These are phyloP conservation scores for Pipistrellus kuhlii DNA, from an alignment of 2,797 vertebrate genomes.

Conservation along the genomic window DNA sequence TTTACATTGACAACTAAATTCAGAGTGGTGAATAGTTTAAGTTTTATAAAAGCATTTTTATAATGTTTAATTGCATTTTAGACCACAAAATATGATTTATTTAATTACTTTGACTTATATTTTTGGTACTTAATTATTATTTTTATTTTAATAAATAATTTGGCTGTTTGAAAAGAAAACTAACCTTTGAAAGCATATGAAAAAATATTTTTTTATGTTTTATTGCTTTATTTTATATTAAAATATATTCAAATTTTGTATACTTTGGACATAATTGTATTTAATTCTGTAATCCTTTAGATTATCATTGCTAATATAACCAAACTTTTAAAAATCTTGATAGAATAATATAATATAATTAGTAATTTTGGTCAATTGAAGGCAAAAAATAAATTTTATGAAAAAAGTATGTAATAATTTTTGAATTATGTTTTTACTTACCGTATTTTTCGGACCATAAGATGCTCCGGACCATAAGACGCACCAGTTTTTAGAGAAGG, in stretches of 20 bases:
- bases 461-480: too few relatives aligned
- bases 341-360: conserved; percentile 8
- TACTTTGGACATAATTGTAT: not conserved
- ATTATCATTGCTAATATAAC: conserved; percentile 12
- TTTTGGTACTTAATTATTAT: not conserved
- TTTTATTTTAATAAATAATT: conserved; percentile 55
- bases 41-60: not conserved
- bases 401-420: not conserved
- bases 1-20: not conserved
- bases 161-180: conserved; percentile 18
- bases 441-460: too few relatives aligned
- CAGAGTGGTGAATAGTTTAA: not conserved
- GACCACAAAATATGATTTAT: not conserved
- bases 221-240: conserved; percentile 9
- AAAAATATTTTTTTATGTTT: conserved; percentile 17
- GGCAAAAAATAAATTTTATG: conserved; percentile 3
- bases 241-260: conserved; percentile 18
- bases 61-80: not conserved
- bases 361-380: conserved; percentile 37
- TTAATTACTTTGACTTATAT: not conserved
- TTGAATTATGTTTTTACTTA: conserved; percentile 24
- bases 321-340: not conserved
- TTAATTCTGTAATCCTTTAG: conserved; percentile 57
- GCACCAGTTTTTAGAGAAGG: too few relatives aligned
- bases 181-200: not conserved